Evolutionary conservation across 2,797 vertebrate species (phyloP).

Genomic region (Sebastes taczanowskii): DNA sequence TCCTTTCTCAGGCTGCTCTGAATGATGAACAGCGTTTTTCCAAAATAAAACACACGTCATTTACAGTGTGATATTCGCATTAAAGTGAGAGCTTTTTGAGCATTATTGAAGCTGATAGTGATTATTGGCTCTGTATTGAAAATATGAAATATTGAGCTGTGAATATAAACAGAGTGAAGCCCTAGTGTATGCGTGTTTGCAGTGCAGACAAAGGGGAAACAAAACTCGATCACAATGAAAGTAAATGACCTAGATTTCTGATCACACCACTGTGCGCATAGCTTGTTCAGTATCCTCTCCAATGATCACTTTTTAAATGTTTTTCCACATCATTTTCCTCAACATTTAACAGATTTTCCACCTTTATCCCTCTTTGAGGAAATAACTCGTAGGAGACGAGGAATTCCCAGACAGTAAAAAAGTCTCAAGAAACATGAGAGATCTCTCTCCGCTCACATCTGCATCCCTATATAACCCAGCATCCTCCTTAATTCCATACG

Average conservation of each 20-base stretch:
- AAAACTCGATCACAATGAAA: slow-evolving; percentile 19
- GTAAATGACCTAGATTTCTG: slow-evolving; percentile 39
- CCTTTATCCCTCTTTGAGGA: slow-evolving; percentile 42
- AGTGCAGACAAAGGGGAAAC: slow-evolving; percentile 6
- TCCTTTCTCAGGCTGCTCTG: slow-evolving; percentile 7
- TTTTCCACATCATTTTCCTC: slow-evolving; percentile 60
- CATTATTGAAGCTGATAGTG: neutral
- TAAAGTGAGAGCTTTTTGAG: neutral
- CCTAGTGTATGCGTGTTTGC: neutral
- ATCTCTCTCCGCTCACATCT: slow-evolving; percentile 46
- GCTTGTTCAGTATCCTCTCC: slow-evolving; percentile 19
- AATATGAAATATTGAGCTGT: neutral
- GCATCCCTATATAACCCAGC: slow-evolving; percentile 43
- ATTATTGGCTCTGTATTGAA: neutral
- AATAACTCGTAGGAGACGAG: slow-evolving; percentile 47
- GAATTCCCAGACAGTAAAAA: slow-evolving; percentile 58
- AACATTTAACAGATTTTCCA: slow-evolving; percentile 62
- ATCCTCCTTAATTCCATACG: slow-evolving; percentile 46
- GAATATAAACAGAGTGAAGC: neutral
- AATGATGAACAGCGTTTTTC: slow-evolving; percentile 9
- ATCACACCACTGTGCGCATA: neutral
- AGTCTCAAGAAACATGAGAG: slow-evolving; percentile 55
- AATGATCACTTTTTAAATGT: slow-evolving; percentile 30
- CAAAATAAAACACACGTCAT: neutral
- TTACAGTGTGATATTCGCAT: neutral